These are phyloP conservation scores for Lypha dubia DNA, from an alignment of 2,888 invertebrate species.

Conservation along the genomic window DNA sequence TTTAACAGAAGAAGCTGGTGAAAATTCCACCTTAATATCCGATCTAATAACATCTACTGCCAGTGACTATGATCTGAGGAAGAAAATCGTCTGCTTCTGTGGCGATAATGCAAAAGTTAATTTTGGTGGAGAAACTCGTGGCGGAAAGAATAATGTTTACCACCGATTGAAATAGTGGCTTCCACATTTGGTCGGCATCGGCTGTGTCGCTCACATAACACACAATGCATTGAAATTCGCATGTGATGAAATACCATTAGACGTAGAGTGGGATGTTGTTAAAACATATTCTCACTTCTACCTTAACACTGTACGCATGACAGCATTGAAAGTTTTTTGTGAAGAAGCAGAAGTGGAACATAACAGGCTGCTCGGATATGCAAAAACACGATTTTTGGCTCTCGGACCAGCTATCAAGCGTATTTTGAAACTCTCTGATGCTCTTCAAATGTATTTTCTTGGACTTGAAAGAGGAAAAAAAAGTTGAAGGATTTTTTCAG, in stretches of 20 bases:
- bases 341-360: slow-evolving; percentile 58
- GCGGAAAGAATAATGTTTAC: slow-evolving; percentile 63
- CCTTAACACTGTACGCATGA: slow-evolving; percentile 56
- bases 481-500: slow-evolving; percentile 43
- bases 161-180: slow-evolving; percentile 39
- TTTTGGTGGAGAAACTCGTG: slow-evolving; percentile 59
- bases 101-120: slow-evolving; percentile 61
- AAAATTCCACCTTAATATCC: slow-evolving; percentile 57
- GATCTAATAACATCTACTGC: slow-evolving; percentile 30
- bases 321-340: slow-evolving; percentile 60
- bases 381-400: slow-evolving; percentile 63
- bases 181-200: slow-evolving; percentile 60
- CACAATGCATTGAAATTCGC: slow-evolving; percentile 63
- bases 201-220: slow-evolving; percentile 60
- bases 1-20: slow-evolving; percentile 52
- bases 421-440: slow-evolving; percentile 46
- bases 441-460: slow-evolving; percentile 3
- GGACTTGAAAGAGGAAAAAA: slow-evolving; percentile 7
- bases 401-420: slow-evolving; percentile 54
- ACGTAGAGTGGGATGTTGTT: slow-evolving; percentile 58
- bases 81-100: slow-evolving; percentile 53
- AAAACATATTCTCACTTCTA: slow-evolving; percentile 68
- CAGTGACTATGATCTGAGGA: slow-evolving; percentile 40
- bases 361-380: slow-evolving; percentile 41
- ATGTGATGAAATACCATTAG: slow-evolving; percentile 59